phyloP scores from a whole-genome alignment of 2,888 invertebrate genomes.

The Augochlorella aurata region DNA sequence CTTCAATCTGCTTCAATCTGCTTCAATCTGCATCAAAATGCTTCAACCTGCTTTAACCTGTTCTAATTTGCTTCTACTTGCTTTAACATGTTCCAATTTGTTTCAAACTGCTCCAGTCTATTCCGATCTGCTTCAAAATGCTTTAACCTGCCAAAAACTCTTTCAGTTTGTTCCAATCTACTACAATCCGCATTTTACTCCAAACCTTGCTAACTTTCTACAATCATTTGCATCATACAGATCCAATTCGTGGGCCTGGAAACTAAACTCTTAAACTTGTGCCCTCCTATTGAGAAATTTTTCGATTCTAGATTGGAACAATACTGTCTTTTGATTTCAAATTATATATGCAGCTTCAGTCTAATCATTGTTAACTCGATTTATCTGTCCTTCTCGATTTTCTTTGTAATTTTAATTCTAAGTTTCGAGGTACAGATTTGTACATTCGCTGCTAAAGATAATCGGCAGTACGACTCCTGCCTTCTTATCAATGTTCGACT shows the following conservation, averaged over 20 bases:
- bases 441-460: slow-evolving; percentile 16
- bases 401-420: background rate
- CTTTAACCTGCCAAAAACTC: too few species aligned
- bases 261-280: background rate
- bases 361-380: background rate
- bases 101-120: too few species aligned
- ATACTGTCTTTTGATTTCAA: background rate
- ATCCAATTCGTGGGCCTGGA: too few species aligned
- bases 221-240: background rate
- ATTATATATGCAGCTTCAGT: background rate
- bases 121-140: too few species aligned
- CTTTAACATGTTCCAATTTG: too few species aligned
- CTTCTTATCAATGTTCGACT: slow-evolving; percentile 50
- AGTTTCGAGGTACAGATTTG: background rate
- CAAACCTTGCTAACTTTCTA: too few species aligned
- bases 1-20: background rate
- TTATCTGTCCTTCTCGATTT: background rate
- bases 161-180: too few species aligned
- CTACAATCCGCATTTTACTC: too few species aligned
- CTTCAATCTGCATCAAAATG: too few species aligned
- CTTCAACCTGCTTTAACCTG: background rate
- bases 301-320: background rate
- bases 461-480: slow-evolving; percentile 14
- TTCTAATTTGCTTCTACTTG: background rate
- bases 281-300: background rate